Base-by-base conservation (phyloP, 2,113 vertebrate genomes). In the Neotoma lepida region DNA sequence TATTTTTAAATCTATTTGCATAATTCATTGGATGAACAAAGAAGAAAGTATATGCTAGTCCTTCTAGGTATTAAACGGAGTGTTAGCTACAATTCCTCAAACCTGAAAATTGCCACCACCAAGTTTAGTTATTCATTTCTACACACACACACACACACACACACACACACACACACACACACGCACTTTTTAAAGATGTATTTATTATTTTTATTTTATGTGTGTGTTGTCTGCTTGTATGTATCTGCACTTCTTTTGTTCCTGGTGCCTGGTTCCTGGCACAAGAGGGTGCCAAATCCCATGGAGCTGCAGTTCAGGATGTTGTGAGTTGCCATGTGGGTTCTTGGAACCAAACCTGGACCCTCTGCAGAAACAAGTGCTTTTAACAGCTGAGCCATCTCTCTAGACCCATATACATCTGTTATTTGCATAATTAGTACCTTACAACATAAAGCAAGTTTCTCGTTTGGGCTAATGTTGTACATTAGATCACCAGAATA, bases 51-150 rank as follows among this genome's bases (percentile, higher is more conserved):
- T 63, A 33, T 73, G 76, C 4, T 71, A 88, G 46, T 28, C 7
- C 61, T 81, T 30, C 14, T 73, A 70, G 68, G 80, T 90, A 68
- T 70, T 78, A 92, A 91, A 68, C 77, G 9, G 77, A 73, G 41
- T 88, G 6, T 82, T 94, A 26, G 39, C 64, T 94, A n/a, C 61
- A 78, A 91, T 86, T 70, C 41, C 26, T 54, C 49, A 76, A 80
- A 92, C 15, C 61, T 85, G 80, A 54, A 93, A 93, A 88, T 46
- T 35, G 58, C 28, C 24, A 56, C 30, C 30, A 20, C 14, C 49
- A 9, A 90, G 2, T 61, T 77, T 71, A 14, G 22, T 68, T 93
- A 70, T 84, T 86, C 89, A 87, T 44, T 76, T 95, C 26, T 70
- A 46, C 46, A 9, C 33, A n/a, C 6, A 66, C 46, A 93, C 56